Conservation (phyloP, 2,888 invertebrate genomes). For the Agriopis leucophaearia region DNA sequence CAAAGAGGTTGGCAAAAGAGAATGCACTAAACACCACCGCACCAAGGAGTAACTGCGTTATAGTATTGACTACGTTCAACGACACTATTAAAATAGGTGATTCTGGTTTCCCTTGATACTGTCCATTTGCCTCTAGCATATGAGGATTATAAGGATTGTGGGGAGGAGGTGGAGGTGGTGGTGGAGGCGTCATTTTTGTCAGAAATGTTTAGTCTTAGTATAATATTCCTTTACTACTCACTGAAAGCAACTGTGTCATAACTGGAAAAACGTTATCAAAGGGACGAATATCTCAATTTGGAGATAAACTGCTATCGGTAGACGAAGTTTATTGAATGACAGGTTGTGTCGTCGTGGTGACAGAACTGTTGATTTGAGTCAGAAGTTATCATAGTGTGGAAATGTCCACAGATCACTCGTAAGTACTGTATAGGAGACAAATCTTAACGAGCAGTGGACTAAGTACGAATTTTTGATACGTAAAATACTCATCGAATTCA, state of each 20-base stretch:
- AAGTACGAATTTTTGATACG: too few species aligned
- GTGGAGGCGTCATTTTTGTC: slow-evolving; percentile 38
- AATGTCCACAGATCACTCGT: not conserved
- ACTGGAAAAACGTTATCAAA: slow-evolving; percentile 9
- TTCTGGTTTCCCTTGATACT: slow-evolving; percentile 34
- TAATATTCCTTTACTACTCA: slow-evolving; percentile 1
- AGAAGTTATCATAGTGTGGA: not conserved
- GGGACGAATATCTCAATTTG: slow-evolving; percentile 9
- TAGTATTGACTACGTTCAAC: slow-evolving; percentile 53
- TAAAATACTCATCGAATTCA: too few species aligned
- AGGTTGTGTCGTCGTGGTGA: not conserved
- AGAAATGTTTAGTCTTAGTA: not conserved
- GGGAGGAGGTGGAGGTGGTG: slow-evolving; percentile 33
- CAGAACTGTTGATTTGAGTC: not conserved
- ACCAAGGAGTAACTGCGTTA: slow-evolving; percentile 60
- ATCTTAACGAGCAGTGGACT: not conserved
- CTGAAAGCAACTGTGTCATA: slow-evolving; percentile 19
- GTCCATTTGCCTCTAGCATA: slow-evolving; percentile 43
- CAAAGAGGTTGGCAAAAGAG: slow-evolving; percentile 37
- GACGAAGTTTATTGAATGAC: slow-evolving; percentile 4
- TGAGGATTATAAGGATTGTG: slow-evolving; percentile 31
- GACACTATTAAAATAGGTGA: slow-evolving; percentile 40
- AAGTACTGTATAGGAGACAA: not conserved
- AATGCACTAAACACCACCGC: slow-evolving; percentile 55
- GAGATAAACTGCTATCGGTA: slow-evolving; percentile 22